A percentile compares a stretch with the other conserved stretches of the same genome.
These are phyloP conservation scores for Nerophis ophidion DNA, from an alignment of 2,113 vertebrate species.

Conservation along the genomic window DNA sequence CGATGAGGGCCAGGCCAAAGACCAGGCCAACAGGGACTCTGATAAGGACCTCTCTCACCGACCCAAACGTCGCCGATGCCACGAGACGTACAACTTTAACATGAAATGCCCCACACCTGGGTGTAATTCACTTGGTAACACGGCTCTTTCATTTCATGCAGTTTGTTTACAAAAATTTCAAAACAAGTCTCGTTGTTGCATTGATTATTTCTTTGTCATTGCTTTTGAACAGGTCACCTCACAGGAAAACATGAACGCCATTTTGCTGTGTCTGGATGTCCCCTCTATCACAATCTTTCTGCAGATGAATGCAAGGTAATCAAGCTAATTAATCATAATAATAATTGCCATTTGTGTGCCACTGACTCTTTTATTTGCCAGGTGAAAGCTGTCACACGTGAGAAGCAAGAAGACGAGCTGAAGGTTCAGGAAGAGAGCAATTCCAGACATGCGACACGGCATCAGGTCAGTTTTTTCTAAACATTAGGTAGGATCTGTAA, in stretches of 20 bases:
- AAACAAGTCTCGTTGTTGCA: not conserved
- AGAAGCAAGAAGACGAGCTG: slow-evolving; percentile 93
- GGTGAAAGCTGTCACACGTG: slow-evolving; percentile 93
- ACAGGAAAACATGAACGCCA: slow-evolving; percentile 97
- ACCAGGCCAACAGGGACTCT: slow-evolving; percentile 87
- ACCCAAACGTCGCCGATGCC: slow-evolving; percentile 94
- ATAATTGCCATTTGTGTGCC: not conserved
- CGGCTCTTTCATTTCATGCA: not conserved
- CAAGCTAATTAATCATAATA: not conserved
- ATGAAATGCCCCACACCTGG: slow-evolving; percentile 98
- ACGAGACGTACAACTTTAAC: slow-evolving; percentile 99
- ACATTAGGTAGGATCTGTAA: not conserved
- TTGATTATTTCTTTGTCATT: not conserved
- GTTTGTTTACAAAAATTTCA: not conserved
- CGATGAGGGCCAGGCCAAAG: slow-evolving; percentile 91
- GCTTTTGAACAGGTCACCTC: slow-evolving; percentile 78
- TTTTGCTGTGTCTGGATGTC: slow-evolving; percentile 96
- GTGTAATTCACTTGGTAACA: slow-evolving; percentile 91
- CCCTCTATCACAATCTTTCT: slow-evolving; percentile 95
- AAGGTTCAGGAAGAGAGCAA: slow-evolving; percentile 91
- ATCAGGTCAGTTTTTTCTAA: slow-evolving; percentile 73
- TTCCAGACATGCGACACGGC: slow-evolving; percentile 89
- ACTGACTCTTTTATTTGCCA: slow-evolving; percentile 39
- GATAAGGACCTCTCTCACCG: slow-evolving; percentile 94
- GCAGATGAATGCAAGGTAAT: slow-evolving; percentile 96